A percentile compares a stretch with the other conserved stretches of the same genome.
Conservation (phyloP, 2,113 vertebrate species). For the Triplophysa dalaica region DNA sequence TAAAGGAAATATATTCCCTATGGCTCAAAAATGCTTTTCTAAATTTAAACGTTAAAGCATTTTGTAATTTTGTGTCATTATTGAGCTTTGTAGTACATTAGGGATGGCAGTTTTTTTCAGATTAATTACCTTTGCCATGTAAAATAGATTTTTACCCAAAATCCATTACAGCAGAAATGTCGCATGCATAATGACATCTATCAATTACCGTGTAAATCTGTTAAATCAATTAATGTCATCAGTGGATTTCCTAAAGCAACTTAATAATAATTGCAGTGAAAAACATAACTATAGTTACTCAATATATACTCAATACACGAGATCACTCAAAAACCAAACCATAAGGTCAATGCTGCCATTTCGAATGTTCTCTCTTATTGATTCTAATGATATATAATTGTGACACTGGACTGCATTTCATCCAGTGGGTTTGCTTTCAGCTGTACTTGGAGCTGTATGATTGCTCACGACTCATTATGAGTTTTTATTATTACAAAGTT, state of each 20-base stretch:
- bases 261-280: conserved; percentile 27
- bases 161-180: conserved; percentile 27
- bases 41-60: conserved; percentile 2
- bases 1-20: no score
- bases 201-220: conserved; percentile 29
- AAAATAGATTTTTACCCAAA: conserved; percentile 39
- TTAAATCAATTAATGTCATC: conserved; percentile 1
- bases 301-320: background rate
- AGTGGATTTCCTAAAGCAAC: conserved; percentile 10
- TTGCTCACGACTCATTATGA: background rate
- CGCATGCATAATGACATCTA: conserved; percentile 44
- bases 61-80: conserved; percentile 10
- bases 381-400: background rate
- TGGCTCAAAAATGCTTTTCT: background rate
- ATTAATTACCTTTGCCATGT: conserved; percentile 41
- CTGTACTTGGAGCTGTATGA: background rate
- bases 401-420: background rate
- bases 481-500: background rate
- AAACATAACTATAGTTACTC: background rate
- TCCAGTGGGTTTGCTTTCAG: background rate
- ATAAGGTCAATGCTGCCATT: conserved; percentile 4
- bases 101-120: conserved; percentile 4
- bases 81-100: conserved; percentile 27
- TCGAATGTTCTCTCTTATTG: background rate
- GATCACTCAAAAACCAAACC: background rate